phyloP scores from a whole-genome alignment of 2,888 invertebrate genomes.

The Cheilosia grossa region DNA sequence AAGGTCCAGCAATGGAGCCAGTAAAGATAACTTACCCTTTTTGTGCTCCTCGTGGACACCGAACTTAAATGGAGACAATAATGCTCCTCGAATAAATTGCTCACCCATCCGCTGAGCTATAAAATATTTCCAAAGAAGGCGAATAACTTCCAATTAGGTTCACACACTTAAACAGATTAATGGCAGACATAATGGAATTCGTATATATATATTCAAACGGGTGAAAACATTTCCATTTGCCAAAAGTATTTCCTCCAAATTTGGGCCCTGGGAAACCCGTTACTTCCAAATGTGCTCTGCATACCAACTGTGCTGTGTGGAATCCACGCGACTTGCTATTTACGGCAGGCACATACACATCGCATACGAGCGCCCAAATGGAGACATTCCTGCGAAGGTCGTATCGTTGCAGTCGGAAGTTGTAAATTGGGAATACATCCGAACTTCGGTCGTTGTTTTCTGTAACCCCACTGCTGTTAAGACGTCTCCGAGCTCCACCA shows the following conservation, averaged over 20 bases:
- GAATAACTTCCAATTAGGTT: conserved; percentile 11
- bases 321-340: conserved; percentile 9
- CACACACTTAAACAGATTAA: background rate
- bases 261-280: background rate
- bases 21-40: no score
- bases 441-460: conserved; percentile 15
- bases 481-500: conserved; percentile 28
- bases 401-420: conserved; percentile 28
- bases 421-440: conserved; percentile 24
- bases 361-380: no score
- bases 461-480: conserved; percentile 9
- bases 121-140: background rate
- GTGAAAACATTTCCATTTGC: conserved; percentile 16
- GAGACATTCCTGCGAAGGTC: conserved; percentile 1
- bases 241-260: background rate
- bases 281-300: background rate
- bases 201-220: background rate
- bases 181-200: conserved; percentile 6
- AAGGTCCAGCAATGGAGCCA: no score
- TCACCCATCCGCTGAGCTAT: background rate
- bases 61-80: no score
- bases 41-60: no score
- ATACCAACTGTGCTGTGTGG: background rate
- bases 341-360: background rate
- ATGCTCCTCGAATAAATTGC: no score